Conservation (phyloP, 2,113 vertebrate species). For the Crocuta crocuta region DNA sequence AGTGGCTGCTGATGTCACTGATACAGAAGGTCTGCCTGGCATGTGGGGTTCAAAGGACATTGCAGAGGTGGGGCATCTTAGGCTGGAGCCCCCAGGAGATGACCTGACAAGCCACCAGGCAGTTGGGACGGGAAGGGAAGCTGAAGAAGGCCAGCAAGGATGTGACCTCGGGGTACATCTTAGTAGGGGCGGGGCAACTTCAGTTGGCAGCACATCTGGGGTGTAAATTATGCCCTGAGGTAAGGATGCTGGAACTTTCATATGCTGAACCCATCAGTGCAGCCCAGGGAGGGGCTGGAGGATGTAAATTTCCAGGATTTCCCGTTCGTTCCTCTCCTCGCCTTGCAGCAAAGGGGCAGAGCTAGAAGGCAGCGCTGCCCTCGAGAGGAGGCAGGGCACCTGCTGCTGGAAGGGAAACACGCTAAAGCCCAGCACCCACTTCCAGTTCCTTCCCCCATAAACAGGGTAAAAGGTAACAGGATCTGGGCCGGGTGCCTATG, state of each 20-base stretch:
- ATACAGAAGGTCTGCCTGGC: not conserved
- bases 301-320: not conserved
- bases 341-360: not conserved
- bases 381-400: too few relatives aligned
- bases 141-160: not conserved
- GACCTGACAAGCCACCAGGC: not conserved
- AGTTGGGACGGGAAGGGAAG: not conserved
- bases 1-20: not conserved
- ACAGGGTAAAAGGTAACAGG: rapidly evolving
- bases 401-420: not conserved
- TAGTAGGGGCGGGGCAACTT: rapidly evolving
- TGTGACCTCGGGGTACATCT: not conserved
- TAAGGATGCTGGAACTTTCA: not conserved
- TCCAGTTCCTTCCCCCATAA: rapidly evolving
- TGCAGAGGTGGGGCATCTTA: not conserved
- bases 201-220: not conserved
- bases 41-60: not conserved
- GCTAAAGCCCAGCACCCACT: not conserved
- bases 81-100: not conserved
- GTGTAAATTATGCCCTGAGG: not conserved
- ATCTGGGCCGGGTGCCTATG: rapidly evolving
- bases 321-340: too few relatives aligned
- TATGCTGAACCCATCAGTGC: rapidly evolving
- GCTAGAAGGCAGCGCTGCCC: not conserved
- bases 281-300: not conserved